Base-by-base conservation (phyloP, 2,888 invertebrate species). In the Thyatira batis region DNA sequence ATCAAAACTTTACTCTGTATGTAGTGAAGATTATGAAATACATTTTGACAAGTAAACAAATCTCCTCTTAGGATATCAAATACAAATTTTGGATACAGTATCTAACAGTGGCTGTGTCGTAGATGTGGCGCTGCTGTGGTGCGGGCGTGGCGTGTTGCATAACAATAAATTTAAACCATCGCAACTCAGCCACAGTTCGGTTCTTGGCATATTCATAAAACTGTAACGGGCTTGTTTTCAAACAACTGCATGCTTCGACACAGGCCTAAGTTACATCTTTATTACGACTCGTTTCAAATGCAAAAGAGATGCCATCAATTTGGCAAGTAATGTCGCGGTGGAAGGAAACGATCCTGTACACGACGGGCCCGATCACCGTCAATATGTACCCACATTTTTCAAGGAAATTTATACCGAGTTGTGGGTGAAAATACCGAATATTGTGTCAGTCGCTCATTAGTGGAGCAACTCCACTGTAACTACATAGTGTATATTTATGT, bases 151-250 rank as follows among this genome's bases (percentile, higher is more conserved):
- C 56, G 56, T 56, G 56, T 39, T 49, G 53, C 21, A 43, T 49
- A 28, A 33, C 53, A 27, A 53, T 56, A 56, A 56, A 45, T 51
- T 50, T 56, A 56, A 51, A 53, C 44, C 53, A 51, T 56, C 50
- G 49, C 13, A 39, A 39, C 39, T 39, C 17, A 17, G 39, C 17
- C 13, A 17, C 39, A 13, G 39, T 39, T 17, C 8, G 17, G 39
- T n/a, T n/a, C 46, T 43, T 45, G 28, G 50, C 43, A 50, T 52
- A 51, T 43, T 51, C 51, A 50, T 46, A 49, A 27, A 25, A 46
- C 17, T 52, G 43, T 27, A 39, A 39, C 39, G 39, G 39, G 11
- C 48, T 48, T 27, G 17, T 27, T 25, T 48, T 48, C 17, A 27
- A 27, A 48, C 27, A 23, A 23, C 23, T 23, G 25, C 5, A 17